Evolutionary conservation across 1,140 invertebrate genomes (phyloP), one percentile per base, ranked within the genome.

Genomic region (Scaptomyza montana): DNA sequence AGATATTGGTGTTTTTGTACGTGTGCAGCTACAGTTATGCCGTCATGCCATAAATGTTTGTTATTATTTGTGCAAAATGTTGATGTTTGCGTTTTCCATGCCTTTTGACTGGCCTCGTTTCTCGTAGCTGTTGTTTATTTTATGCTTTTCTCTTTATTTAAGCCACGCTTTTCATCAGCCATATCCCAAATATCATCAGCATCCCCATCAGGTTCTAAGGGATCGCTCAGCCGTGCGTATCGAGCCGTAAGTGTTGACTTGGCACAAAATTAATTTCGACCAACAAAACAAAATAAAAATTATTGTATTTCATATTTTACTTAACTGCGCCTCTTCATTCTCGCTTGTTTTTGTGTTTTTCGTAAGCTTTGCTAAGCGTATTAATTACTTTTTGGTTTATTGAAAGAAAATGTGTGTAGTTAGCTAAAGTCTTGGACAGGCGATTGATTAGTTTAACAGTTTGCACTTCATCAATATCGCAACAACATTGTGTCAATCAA

Each of bases 241-340:
- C 86, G 81, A 87, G 77, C 62, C 86, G 72, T 74, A 90, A 90
- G 87, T 90, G 87, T 90, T 90, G 87, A 90, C 87, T 79, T 73
- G 78, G 86, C 87, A 90, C 55, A 90, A 90, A 90, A 82, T 75
- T 6, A 33, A 33, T 80, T 61, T 12, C 12, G 33, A 36, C 72
- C 51, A 60, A 7, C 3, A 33, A 5, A 67, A 71, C 7, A 36
- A 9, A 9, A 25, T 25, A 36, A 9, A 81, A 81, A 89, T 90
- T 79, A 81, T 89, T 82, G 56, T 75, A 77, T 90, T 90, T 75
- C 68, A 90, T 90, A 90, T 79, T 90, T 82, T 43, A 43, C 39
- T 5, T n/a, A n/a, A 4, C 12, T 43, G 12, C 0, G 7, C 33
- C 39, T 43, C 0, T 39, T 39, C 21, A 25, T 43, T 43, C 12